Evolutionary conservation across 2,113 vertebrate species (phyloP), one percentile per base, ranked within the genome.

Genomic region (Mustela lutreola): DNA sequence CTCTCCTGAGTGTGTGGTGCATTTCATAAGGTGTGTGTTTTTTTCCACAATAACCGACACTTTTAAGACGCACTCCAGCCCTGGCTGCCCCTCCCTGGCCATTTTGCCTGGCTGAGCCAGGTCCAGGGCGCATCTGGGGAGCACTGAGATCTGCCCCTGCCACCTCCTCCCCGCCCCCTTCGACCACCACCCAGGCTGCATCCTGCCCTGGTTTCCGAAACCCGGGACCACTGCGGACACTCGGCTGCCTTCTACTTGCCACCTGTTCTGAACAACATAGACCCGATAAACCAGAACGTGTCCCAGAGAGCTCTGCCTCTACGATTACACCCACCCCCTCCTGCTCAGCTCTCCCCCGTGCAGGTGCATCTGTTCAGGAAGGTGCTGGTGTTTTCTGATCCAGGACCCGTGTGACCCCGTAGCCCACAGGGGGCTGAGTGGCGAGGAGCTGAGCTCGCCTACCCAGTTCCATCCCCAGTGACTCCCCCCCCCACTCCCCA

Each of bases 71-170:
- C 7, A 1, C 33, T 48, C 53, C 53, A 9, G 18, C 75, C 45
- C 4, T 1, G 33, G 21, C 85, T n/a, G 19, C 22, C 45, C 39
- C 24, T n/a, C 6, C 24, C 8, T 1, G 21, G 19, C 12, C 1
- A 0, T n/a, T 21, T 42, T 11, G 18, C 36, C 7, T 1, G 12
- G 36, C 71, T 31, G 42, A 22, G 33, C 31, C 26, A 16, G 53
- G n/a, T 50, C 12, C 2, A 3, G 9, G 9, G 19, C 4, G 12
- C 11, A 2, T 18, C 24, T 19, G 1, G 26, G 70, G 75, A 28
- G 9, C 14, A 39, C 75, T 39, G 14, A 18, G 18, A 14, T 11
- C 19, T 12, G 36, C 26, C 12, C 12, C 21, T 2, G 26, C 39
- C 2, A 3, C 84, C 1, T 1, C 53, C 79, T 42, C 11, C 65